Conservation (phyloP, 2,888 invertebrate species). For the Mesochorus sp. region DNA sequence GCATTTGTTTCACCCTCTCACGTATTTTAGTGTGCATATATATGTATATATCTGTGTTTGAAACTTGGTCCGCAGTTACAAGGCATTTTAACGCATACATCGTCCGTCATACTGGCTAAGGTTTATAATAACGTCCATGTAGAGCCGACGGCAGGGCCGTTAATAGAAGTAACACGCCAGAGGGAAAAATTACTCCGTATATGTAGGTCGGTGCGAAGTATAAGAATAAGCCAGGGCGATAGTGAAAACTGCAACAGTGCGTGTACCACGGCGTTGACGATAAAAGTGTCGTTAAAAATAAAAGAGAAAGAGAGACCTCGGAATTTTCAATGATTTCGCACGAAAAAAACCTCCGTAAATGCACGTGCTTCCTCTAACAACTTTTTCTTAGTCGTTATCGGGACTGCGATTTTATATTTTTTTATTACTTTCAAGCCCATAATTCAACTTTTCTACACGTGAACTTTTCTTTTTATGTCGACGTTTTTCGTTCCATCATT, state of each 20-base stretch:
- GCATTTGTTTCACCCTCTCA: constrained; percentile 40
- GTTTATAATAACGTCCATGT: constrained; percentile 32
- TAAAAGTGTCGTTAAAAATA: constrained; percentile 58
- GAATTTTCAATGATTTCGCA: constrained; percentile 46
- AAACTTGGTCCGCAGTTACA: constrained; percentile 22
- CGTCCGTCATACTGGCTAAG: constrained; percentile 27
- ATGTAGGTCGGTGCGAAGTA: constrained; percentile 76
- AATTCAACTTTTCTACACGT: neutral
- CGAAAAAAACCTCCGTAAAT: constrained; percentile 12
- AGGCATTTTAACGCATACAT: constrained; percentile 46
- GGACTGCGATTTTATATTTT: constrained; percentile 16
- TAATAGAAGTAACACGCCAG: constrained; percentile 56
- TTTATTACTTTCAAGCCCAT: constrained; percentile 6
- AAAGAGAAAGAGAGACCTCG: constrained; percentile 35
- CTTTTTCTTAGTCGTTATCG: constrained; percentile 11
- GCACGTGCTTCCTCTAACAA: neutral
- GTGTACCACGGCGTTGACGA: constrained; percentile 52
- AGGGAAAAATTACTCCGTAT: constrained; percentile 74
- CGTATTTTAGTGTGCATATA: neutral
- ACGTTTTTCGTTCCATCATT: neutral
- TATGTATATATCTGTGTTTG: neutral
- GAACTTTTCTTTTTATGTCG: neutral
- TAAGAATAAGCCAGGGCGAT: constrained; percentile 73
- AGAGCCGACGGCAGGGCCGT: constrained; percentile 44
- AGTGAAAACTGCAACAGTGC: constrained; percentile 63